Evolutionary conservation across 2,888 invertebrate species (phyloP), one percentile per base, ranked within the genome.

Genomic region (Conistra vaccinii): DNA sequence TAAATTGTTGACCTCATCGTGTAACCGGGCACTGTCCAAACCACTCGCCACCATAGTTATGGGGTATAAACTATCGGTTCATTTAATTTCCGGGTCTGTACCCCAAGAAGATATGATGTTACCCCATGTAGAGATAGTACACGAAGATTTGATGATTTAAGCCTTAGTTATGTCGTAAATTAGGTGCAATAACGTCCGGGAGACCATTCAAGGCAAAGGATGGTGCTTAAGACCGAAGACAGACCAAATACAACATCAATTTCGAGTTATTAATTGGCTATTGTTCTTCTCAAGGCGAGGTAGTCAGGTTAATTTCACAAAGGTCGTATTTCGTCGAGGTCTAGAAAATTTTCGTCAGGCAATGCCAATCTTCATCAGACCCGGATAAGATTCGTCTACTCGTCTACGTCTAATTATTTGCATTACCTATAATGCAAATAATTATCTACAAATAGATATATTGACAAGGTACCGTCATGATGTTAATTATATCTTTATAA

Each of bases 71-170:
- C 61, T 23, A 76, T 84, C 48, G 68, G 39, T 1, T 9, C 57
- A 1, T 29, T 72, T 76, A 76, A 85, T 85, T 81, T 85, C 81
- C 81, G 81, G 82, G 29, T 51, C 2, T 63, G 0, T 20, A 71
- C 58, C 63, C 65, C 61, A 29, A 48, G 57, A 58, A 76, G 71
- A 62, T 61, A 71, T 73, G 78, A 53, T 35, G 20, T 32, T 23
- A 84, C 42, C 55, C 66, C 17, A 51, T 17, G 10, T 29, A 48
- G 45, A 67, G 73, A 69, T 73, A 29, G 7, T 35, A 7, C 0
- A 32, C 14, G 5, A 48, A 35, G 26, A 39, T 51, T 51, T 23
- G 17, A 57, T 70, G 55, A 80, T 57, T 35, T 70, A 69, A 57
- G 53, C 32, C 32, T 45, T 51, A n/a, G 20, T 20, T 48, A 55